These are phyloP conservation scores for Drosophila sechellia DNA, from an alignment of 1,140 invertebrate species.

Conservation along the genomic window DNA sequence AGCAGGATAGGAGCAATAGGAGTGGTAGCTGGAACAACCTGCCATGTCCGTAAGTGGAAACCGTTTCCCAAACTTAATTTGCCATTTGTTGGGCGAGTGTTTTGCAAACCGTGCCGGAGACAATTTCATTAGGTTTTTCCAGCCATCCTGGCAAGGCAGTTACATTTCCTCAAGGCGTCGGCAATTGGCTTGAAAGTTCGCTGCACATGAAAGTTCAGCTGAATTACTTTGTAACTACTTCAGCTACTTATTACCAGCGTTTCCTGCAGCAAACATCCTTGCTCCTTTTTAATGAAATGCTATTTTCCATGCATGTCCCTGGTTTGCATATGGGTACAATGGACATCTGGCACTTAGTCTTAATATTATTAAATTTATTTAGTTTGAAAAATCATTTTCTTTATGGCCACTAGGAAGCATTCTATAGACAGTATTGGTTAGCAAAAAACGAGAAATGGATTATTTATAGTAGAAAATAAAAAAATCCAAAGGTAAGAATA, in stretches of 20 bases:
- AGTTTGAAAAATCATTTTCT: too few species aligned
- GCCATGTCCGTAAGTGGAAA: constrained; percentile 31
- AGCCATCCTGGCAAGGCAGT: constrained; percentile 5
- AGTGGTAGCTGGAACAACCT: constrained; percentile 14
- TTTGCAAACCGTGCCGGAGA: constrained; percentile 20
- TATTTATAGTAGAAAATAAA: background rate
- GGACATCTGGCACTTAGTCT: too few species aligned
- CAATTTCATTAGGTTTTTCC: constrained; percentile 38
- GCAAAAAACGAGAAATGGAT: background rate
- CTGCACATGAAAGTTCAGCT: background rate
- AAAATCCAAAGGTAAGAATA: too few species aligned
- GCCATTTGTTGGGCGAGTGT: constrained; percentile 27
- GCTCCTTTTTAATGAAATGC: too few species aligned
- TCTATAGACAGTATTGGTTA: too few species aligned
- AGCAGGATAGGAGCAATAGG: constrained; percentile 12
- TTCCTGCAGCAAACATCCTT: background rate
- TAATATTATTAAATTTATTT: too few species aligned
- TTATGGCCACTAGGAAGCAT: too few species aligned
- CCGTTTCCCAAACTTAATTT: constrained; percentile 41
- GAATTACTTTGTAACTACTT: constrained; percentile 3
- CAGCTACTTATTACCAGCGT: constrained; percentile 1
- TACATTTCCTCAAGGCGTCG: constrained; percentile 12
- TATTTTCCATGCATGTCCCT: background rate
- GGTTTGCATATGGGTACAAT: background rate
- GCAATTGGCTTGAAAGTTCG: constrained; percentile 7